A percentile compares a stretch with the other conserved stretches of the same genome.
These are phyloP conservation scores for Rhinoptilus africanus DNA, from an alignment of 2,113 vertebrate genomes.

Conservation along the genomic window DNA sequence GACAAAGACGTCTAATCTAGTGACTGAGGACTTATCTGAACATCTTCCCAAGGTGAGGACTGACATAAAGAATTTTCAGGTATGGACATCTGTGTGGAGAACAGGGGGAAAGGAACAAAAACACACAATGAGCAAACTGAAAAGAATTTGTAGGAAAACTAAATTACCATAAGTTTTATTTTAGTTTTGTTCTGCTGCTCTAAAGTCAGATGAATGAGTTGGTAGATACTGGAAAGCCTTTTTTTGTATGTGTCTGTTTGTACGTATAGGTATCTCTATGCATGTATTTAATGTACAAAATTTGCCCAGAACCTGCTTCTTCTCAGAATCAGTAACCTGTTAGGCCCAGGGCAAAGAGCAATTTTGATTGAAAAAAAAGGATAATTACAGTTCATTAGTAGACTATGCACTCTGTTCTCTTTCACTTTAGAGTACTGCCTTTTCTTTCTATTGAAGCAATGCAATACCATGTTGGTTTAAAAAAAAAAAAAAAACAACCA, in stretches of 20 bases:
- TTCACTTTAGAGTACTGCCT: not conserved
- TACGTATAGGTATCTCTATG: not conserved
- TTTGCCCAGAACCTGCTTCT: not conserved
- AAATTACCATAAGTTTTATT: not conserved
- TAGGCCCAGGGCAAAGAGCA: not conserved
- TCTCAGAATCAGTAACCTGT: not conserved
- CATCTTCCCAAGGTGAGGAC: not conserved
- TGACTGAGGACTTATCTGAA: not conserved
- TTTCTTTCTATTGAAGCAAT: not conserved
- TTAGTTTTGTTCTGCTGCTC: not conserved
- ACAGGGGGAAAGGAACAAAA: not conserved
- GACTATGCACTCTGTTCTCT: not conserved
- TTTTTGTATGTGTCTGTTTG: not conserved
- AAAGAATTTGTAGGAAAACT: not conserved
- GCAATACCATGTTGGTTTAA: not conserved
- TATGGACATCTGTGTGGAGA: not conserved
- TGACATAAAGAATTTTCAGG: not conserved
- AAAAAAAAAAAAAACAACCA: not conserved
- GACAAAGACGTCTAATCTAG: not conserved
- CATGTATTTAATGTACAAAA: not conserved
- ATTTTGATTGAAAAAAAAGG: not conserved
- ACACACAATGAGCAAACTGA: not conserved
- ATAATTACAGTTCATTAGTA: conserved; percentile 23
- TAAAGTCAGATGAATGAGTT: not conserved
- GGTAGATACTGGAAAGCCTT: not conserved